Percentiles rank a stretch among this genome's conserved stretches.
phyloP scores from a whole-genome alignment of 2,797 vertebrate species.

The Cyprinodon diabolis region DNA sequence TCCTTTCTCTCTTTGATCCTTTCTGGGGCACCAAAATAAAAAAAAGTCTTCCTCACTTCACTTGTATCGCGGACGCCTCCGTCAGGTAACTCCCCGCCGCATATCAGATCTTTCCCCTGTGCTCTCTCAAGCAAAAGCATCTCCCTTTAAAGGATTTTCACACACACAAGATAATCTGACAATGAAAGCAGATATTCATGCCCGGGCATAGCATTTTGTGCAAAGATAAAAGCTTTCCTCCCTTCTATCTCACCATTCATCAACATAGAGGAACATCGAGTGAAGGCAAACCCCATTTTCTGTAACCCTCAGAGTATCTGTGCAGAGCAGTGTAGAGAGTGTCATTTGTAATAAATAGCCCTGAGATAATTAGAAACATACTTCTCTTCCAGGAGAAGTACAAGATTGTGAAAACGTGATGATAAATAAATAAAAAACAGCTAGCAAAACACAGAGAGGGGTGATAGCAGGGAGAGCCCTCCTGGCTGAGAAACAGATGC shows the following conservation, averaged over 20 bases:
- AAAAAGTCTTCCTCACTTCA: slow-evolving; percentile 55
- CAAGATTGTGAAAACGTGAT: slow-evolving; percentile 70
- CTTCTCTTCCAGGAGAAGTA: slow-evolving; percentile 71
- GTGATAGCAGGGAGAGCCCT: slow-evolving; percentile 44
- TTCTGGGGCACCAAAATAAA: slow-evolving; percentile 10
- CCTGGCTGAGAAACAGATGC: slow-evolving; percentile 73
- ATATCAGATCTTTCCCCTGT: slow-evolving; percentile 58
- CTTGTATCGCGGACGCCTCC: slow-evolving; percentile 37
- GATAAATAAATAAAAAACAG: slow-evolving; percentile 66
- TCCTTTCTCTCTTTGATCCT: slow-evolving; percentile 37
- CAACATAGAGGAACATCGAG: slow-evolving; percentile 71
- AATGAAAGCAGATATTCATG: slow-evolving; percentile 72
- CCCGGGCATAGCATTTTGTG: slow-evolving; percentile 61
- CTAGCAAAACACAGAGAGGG: slow-evolving; percentile 12
- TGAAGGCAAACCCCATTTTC: slow-evolving; percentile 72
- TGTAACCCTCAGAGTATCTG: slow-evolving; percentile 57
- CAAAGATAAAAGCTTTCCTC: slow-evolving; percentile 71
- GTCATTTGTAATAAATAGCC: slow-evolving; percentile 79
- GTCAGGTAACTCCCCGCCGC: slow-evolving; percentile 57
- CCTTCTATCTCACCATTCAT: slow-evolving; percentile 69
- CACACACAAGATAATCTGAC: slow-evolving; percentile 61
- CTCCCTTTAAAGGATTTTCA: slow-evolving; percentile 65
- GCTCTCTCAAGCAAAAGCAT: slow-evolving; percentile 60
- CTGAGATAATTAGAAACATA: slow-evolving; percentile 80
- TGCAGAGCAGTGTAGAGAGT: slow-evolving; percentile 63